These are phyloP conservation scores for Mythimna loreyi DNA, from an alignment of 2,888 invertebrate species.

Conservation along the genomic window DNA sequence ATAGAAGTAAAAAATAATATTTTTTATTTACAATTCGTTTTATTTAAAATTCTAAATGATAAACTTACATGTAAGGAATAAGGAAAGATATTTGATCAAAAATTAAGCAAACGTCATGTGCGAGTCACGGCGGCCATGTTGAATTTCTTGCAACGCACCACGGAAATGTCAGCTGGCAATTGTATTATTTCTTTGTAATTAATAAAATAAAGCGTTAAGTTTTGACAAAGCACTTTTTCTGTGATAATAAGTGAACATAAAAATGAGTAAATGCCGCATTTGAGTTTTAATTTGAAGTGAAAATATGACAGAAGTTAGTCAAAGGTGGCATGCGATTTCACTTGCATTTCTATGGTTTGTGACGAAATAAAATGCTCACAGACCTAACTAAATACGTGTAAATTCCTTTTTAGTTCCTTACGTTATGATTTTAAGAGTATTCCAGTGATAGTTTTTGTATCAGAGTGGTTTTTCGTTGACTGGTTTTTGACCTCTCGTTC, in stretches of 20 bases:
- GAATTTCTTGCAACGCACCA: constrained; percentile 90
- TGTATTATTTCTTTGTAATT: constrained; percentile 83
- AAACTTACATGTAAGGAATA: constrained; percentile 2
- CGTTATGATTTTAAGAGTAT: constrained; percentile 82
- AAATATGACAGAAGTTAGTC: constrained; percentile 86
- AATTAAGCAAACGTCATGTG: constrained; percentile 83
- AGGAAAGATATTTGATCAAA: constrained; percentile 69
- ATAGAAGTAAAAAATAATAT: constrained; percentile 4
- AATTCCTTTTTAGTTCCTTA: constrained; percentile 80
- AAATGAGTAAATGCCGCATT: constrained; percentile 68
- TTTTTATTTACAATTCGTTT: background rate
- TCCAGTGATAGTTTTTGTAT: constrained; percentile 76
- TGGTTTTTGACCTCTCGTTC: constrained; percentile 72
- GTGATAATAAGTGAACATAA: constrained; percentile 72
- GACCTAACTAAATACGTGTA: constrained; percentile 77
- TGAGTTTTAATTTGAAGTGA: constrained; percentile 73
- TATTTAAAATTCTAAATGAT: background rate
- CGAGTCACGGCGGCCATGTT: constrained; percentile 88
- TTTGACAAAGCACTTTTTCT: constrained; percentile 71
- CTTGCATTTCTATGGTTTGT: constrained; percentile 89
- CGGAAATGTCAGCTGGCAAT: constrained; percentile 91
- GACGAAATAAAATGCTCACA: constrained; percentile 86
- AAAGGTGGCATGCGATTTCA: constrained; percentile 89
- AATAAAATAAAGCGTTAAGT: constrained; percentile 78
- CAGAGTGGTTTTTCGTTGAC: constrained; percentile 75